Evolutionary conservation across 2,797 vertebrate species (phyloP).

Genomic region (Percopsis omiscomaycus): DNA sequence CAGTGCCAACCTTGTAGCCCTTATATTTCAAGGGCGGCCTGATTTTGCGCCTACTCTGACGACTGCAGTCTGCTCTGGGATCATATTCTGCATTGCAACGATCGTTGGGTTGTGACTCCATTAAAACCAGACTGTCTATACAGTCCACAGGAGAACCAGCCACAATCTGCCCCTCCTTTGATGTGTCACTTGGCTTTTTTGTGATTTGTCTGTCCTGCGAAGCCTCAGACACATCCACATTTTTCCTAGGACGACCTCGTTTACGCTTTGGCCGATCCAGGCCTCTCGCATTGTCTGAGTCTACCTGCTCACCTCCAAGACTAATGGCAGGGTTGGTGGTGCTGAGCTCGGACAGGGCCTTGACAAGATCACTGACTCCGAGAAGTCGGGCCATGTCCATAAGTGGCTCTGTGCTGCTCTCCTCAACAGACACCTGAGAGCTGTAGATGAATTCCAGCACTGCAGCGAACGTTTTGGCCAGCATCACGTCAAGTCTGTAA

Average conservation of each 20-base stretch:
- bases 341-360: conserved; percentile 78
- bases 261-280: conserved; percentile 76
- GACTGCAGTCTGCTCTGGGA: conserved; percentile 65
- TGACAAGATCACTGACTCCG: conserved; percentile 85
- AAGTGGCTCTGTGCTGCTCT: conserved; percentile 81
- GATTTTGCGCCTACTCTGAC: conserved; percentile 86
- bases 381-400: conserved; percentile 85
- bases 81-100: conserved; percentile 72
- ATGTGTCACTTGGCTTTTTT: background rate
- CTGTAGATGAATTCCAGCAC: conserved; percentile 96
- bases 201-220: background rate
- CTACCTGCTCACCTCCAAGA: background rate
- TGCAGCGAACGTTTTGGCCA: conserved; percentile 79
- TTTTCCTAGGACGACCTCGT: conserved; percentile 86
- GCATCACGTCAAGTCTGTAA: conserved; percentile 85
- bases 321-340: conserved; percentile 32
- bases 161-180: background rate
- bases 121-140: background rate
- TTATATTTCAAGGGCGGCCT: conserved; percentile 86
- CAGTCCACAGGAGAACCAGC: background rate
- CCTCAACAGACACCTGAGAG: conserved; percentile 81
- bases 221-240: conserved; percentile 22
- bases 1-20: conserved; percentile 83
- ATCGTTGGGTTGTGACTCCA: conserved; percentile 52
- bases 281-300: background rate